phyloP scores from a whole-genome alignment of 1,140 invertebrate genomes.

The Polyergus mexicanus region DNA sequence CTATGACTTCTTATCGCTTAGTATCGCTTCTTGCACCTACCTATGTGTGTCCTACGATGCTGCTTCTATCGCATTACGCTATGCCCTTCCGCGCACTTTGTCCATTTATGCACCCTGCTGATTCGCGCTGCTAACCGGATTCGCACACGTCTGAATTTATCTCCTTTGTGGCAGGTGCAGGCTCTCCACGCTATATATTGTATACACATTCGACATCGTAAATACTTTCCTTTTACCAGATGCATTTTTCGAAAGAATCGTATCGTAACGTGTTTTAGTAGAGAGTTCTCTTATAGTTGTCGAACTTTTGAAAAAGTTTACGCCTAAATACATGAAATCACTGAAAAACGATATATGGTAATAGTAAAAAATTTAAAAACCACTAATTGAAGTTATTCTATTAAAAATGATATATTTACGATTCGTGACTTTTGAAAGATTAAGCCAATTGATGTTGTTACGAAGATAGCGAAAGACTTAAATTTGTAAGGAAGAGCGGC shows the following conservation, averaged over 20 bases:
- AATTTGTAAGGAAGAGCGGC: background rate
- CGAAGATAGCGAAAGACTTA: background rate
- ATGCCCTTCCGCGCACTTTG: slow-evolving; percentile 58
- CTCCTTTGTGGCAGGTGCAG: slow-evolving; percentile 43
- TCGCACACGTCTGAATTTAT: slow-evolving; percentile 56
- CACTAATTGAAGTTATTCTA: background rate
- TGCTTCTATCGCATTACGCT: slow-evolving; percentile 55
- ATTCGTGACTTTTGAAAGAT: background rate
- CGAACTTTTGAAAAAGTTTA: background rate
- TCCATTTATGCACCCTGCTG: slow-evolving; percentile 51
- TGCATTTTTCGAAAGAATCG: slow-evolving; percentile 18
- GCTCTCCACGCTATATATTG: background rate
- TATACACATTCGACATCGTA: background rate
- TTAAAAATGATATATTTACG: background rate
- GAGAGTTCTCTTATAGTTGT: background rate
- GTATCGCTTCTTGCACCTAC: slow-evolving; percentile 26
- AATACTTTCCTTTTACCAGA: slow-evolving; percentile 4
- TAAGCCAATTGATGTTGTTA: background rate
- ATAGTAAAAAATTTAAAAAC: background rate
- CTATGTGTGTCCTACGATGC: slow-evolving; percentile 35
- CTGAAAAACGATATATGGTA: background rate
- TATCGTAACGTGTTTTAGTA: background rate
- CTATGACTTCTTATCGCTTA: slow-evolving; percentile 46
- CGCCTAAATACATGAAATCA: background rate
- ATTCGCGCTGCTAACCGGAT: slow-evolving; percentile 57